phyloP scores from a whole-genome alignment of 30 jellyfish, hydroid and myxozoan genomes.

The Aurelia sp. region DNA sequence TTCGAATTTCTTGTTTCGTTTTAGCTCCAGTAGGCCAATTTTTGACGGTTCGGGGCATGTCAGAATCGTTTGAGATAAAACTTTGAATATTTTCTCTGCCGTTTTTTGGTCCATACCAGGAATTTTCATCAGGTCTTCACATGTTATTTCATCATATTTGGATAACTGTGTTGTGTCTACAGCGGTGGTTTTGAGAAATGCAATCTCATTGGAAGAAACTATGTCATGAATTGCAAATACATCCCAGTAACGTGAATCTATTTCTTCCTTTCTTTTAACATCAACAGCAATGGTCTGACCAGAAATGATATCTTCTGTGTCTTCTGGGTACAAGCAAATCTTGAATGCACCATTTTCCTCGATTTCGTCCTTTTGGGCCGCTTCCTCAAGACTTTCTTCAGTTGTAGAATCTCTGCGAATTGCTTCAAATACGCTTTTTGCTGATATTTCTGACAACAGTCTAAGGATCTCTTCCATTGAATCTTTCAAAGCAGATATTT shows the following conservation, averaged over 20 bases:
- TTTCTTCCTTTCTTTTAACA: background rate
- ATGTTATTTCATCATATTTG: background rate
- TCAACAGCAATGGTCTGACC: background rate
- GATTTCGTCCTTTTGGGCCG: background rate
- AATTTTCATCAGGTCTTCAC: background rate
- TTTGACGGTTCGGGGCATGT: background rate
- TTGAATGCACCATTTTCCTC: background rate
- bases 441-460: background rate
- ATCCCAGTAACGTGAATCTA: slow-evolving; percentile 6
- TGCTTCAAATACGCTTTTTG: background rate
- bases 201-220: background rate
- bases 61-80: background rate
- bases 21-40: background rate
- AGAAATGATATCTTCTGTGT: background rate
- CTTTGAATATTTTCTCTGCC: slow-evolving; percentile 4
- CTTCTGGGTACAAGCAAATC: slow-evolving; percentile 6
- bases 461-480: background rate
- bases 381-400: background rate
- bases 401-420: background rate
- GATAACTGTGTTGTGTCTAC: background rate
- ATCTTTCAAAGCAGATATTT: background rate
- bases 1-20: slow-evolving; percentile 8
- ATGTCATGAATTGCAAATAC: background rate
- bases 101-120: background rate
- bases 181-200: background rate